These are phyloP conservation scores for Dryobates pubescens DNA, from an alignment of 2,797 vertebrate species.

Conservation along the genomic window DNA sequence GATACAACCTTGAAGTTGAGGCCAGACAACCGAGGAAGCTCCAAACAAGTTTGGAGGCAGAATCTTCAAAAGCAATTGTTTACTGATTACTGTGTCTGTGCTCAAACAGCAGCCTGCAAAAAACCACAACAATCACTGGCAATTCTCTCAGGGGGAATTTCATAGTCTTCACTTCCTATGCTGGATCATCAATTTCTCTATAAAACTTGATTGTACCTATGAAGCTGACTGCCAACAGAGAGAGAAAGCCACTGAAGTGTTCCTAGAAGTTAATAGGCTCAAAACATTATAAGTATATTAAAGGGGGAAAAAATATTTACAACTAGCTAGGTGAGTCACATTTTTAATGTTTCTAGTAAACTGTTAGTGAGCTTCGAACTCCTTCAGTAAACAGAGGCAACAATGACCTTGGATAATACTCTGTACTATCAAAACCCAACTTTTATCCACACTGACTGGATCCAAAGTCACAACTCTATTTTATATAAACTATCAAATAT, in stretches of 20 bases:
- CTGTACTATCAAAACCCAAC: neutral
- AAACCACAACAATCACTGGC: neutral
- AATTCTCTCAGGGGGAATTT: neutral
- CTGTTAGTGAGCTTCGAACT: constrained; percentile 4
- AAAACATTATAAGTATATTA: neutral
- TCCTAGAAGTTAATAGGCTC: neutral
- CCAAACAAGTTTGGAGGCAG: neutral
- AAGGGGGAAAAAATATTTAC: neutral
- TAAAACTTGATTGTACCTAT: neutral
- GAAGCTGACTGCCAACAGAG: neutral
- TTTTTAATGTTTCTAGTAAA: constrained; percentile 9
- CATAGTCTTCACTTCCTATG: neutral
- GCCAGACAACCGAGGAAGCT: neutral
- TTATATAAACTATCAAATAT: neutral
- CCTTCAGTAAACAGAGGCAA: neutral
- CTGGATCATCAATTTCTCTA: neutral
- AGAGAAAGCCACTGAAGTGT: neutral
- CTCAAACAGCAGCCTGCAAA: neutral
- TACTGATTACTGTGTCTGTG: neutral
- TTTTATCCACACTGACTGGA: neutral
- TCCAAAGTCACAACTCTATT: neutral
- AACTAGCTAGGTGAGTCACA: neutral
- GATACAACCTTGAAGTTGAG: neutral
- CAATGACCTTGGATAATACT: neutral
- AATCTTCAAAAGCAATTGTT: too few relatives aligned